Conservation (phyloP, 1,140 invertebrate species). For the Drosophila varians region DNA sequence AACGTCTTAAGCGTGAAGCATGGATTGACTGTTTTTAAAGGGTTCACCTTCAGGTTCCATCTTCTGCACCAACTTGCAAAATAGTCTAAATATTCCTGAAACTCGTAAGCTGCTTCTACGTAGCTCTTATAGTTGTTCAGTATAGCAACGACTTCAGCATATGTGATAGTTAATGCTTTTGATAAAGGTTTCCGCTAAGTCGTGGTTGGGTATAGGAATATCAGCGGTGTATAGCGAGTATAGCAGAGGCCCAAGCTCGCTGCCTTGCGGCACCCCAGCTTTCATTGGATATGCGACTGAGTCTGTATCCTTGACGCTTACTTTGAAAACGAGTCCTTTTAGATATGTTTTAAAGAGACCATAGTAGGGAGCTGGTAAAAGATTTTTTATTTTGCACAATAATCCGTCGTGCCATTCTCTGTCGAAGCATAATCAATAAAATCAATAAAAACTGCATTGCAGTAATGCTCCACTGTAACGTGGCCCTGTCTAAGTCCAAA, state of each 20-base stretch:
- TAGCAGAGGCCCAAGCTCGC: constrained; percentile 11
- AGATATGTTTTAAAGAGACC: background rate
- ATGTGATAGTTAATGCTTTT: constrained; percentile 9
- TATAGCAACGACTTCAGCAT: constrained; percentile 11
- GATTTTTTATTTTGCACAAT: no score
- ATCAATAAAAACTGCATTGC: constrained; percentile 26
- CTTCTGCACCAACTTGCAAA: background rate
- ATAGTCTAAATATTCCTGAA: background rate
- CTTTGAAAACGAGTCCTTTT: background rate
- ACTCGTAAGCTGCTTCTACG: background rate
- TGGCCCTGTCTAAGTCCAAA: constrained; percentile 4
- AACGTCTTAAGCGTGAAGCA: background rate
- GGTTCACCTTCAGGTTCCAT: background rate
- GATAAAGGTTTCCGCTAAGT: constrained; percentile 13
- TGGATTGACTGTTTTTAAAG: background rate
- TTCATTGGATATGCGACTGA: constrained; percentile 3
- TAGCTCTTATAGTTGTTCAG: constrained; percentile 3
- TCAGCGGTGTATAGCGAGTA: constrained; percentile 25
- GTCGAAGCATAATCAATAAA: constrained; percentile 21
- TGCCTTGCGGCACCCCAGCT: constrained; percentile 18
- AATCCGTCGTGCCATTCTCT: constrained; percentile 5
- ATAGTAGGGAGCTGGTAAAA: background rate
- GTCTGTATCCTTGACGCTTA: constrained; percentile 1
- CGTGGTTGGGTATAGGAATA: constrained; percentile 2
- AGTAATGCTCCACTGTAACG: constrained; percentile 13